Conservation (phyloP, 2,888 invertebrate genomes). For the Mechanitis messenoides region DNA sequence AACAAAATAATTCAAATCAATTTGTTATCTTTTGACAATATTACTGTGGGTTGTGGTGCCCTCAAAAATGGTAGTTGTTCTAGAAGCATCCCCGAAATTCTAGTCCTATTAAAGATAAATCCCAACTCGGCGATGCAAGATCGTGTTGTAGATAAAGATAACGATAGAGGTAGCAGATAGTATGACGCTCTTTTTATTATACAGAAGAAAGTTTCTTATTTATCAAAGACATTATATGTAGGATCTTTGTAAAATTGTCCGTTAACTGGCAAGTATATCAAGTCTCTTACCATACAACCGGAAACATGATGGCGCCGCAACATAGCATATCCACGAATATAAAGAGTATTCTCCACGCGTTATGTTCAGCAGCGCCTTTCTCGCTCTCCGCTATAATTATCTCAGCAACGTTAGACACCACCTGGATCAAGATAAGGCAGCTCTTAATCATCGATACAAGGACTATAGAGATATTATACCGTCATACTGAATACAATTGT, state of each 20-base stretch:
- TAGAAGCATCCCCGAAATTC: no score
- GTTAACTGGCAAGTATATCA: background rate
- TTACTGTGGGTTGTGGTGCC: no score
- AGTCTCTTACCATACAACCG: slow-evolving; percentile 90
- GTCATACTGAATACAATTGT: no score
- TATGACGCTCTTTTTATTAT: background rate
- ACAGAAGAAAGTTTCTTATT: no score
- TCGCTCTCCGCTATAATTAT: slow-evolving; percentile 98
- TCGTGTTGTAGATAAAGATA: no score
- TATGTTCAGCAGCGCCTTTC: slow-evolving; percentile 92
- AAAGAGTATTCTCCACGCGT: slow-evolving; percentile 94
- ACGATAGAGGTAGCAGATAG: background rate
- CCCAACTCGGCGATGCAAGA: no score
- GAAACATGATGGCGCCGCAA: slow-evolving; percentile 96
- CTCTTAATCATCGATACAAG: no score
- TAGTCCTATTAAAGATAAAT: no score
- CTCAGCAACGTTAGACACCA: slow-evolving; percentile 96
- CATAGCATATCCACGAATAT: slow-evolving; percentile 96
- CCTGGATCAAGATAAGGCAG: slow-evolving; percentile 67
- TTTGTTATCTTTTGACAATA: no score
- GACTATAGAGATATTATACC: no score
- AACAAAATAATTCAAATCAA: background rate
- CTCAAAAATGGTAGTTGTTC: no score
- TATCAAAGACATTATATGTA: background rate
- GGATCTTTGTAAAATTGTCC: background rate